phyloP scores from a whole-genome alignment of 1,140 invertebrate species.

The Apocrypta bakeri region DNA sequence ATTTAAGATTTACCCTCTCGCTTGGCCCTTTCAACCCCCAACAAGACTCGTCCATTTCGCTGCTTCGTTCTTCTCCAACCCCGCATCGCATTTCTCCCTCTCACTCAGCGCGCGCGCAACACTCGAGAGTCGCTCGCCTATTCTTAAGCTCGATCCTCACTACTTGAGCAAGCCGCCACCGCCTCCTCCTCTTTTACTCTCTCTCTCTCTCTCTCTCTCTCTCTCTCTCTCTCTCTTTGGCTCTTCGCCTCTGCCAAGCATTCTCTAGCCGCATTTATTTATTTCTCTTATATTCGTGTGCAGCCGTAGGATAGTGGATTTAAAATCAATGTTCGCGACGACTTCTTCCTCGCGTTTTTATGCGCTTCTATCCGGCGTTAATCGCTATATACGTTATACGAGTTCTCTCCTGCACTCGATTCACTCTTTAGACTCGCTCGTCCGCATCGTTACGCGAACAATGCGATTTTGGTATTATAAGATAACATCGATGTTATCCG shows the following conservation, averaged over 20 bases:
- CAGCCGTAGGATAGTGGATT: slow-evolving; percentile 48
- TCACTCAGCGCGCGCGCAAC: slow-evolving; percentile 15
- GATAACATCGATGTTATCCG: too few relatives aligned
- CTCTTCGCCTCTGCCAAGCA: slow-evolving; percentile 31
- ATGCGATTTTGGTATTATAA: too few relatives aligned
- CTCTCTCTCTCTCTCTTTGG: slow-evolving; percentile 53
- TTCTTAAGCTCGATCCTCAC: slow-evolving; percentile 59
- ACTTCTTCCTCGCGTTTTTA: background rate
- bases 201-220: slow-evolving; percentile 53
- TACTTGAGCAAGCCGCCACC: slow-evolving; percentile 42
- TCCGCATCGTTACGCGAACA: too few relatives aligned
- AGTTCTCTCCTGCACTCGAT: background rate
- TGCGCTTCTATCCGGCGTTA: background rate
- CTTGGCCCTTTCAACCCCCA: slow-evolving; percentile 73
- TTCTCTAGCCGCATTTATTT: slow-evolving; percentile 57
- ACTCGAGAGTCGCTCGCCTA: slow-evolving; percentile 53
- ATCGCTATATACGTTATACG: slow-evolving; percentile 1
- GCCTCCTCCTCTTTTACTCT: slow-evolving; percentile 9
- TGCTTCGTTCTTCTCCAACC: slow-evolving; percentile 60
- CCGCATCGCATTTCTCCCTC: slow-evolving; percentile 28
- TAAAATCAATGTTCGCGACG: slow-evolving; percentile 37
- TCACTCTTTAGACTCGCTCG: too few relatives aligned
- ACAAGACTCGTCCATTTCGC: slow-evolving; percentile 76
- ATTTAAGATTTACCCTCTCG: slow-evolving; percentile 76
- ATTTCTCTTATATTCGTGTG: slow-evolving; percentile 56